Conservation (phyloP, 2,888 invertebrate species). For the Leptopilina myrica region DNA sequence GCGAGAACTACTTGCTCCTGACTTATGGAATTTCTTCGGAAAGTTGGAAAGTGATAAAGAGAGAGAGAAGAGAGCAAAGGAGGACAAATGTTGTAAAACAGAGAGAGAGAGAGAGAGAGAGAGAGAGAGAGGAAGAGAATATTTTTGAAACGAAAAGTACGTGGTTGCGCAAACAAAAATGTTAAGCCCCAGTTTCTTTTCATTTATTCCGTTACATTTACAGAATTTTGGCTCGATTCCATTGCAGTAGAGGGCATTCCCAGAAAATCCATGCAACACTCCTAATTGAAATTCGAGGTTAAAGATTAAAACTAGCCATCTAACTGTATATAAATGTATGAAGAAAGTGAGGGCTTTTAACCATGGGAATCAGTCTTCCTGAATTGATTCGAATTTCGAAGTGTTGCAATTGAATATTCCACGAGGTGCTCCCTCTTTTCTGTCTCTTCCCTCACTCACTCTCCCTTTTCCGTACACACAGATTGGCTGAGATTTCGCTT, state of each 20-base stretch:
- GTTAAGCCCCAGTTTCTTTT: slow-evolving; percentile 35
- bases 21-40: slow-evolving; percentile 33
- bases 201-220: slow-evolving; percentile 38
- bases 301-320: slow-evolving; percentile 35
- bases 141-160: slow-evolving; percentile 27
- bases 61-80: neutral
- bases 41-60: slow-evolving; percentile 15
- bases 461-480: neutral
- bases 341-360: slow-evolving; percentile 33
- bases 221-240: slow-evolving; percentile 47
- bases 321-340: neutral
- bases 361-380: neutral
- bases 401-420: slow-evolving; percentile 35
- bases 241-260: slow-evolving; percentile 32
- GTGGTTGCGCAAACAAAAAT: slow-evolving; percentile 37
- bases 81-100: neutral
- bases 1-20: slow-evolving; percentile 19
- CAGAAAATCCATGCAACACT: slow-evolving; percentile 52
- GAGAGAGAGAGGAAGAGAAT: neutral
- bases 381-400: slow-evolving; percentile 24
- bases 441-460: too few species aligned
- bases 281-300: slow-evolving; percentile 55
- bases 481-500: slow-evolving; percentile 34
- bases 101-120: neutral
- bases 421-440: slow-evolving; percentile 16